Base-by-base conservation (phyloP, 2,888 invertebrate species). In the Serrognathus titanus region DNA sequence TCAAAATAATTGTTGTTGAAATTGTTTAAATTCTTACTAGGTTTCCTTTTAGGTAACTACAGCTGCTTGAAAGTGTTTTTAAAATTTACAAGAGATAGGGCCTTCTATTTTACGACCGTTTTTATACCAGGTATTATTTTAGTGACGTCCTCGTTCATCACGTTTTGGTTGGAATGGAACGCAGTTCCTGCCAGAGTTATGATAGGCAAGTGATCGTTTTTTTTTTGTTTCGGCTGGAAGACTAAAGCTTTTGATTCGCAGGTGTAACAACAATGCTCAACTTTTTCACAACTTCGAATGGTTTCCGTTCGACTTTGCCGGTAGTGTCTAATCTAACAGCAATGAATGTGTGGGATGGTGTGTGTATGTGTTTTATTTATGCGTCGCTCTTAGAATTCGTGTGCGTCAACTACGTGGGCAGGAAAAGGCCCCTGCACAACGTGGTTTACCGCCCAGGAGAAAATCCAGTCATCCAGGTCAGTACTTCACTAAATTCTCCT, bases 221-320 rank as follows among this genome's bases (percentile, higher is more conserved):
- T n/a, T n/a, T n/a, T n/a, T n/a, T n/a, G 48, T 12, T 12, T 8
- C 31, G 31, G 5, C 5, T 13, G 20, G 11, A 16, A 3, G 3
- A 1, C 4, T 13, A 3, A 43, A 43, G 20, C 20, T 4, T 13
- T 39, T 38, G 31, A 5, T 35, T 76, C 74, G 65, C 81, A 92
- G 94, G 94, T 80, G 94, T 95, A 75, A 95, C 95, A 71, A 95
- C 95, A 79, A 95, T 95, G 94, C 88, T 95, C 88, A 95, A 94
- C 83, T 95, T 95, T 86, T 95, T 95, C 88, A 95, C 94, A 71
- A 95, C 94, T 75, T 93, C 93, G 69, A 93, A 92, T 77, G 92
- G 92, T 71, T 93, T 93, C 81, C 89, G 93, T 73, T 91, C 92
- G 70, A 94, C 94, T 51, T 82, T 95, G 73, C 95, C 95, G 16